Conservation (phyloP, 2,797 vertebrate genomes). For the Mallotus villosus region DNA sequence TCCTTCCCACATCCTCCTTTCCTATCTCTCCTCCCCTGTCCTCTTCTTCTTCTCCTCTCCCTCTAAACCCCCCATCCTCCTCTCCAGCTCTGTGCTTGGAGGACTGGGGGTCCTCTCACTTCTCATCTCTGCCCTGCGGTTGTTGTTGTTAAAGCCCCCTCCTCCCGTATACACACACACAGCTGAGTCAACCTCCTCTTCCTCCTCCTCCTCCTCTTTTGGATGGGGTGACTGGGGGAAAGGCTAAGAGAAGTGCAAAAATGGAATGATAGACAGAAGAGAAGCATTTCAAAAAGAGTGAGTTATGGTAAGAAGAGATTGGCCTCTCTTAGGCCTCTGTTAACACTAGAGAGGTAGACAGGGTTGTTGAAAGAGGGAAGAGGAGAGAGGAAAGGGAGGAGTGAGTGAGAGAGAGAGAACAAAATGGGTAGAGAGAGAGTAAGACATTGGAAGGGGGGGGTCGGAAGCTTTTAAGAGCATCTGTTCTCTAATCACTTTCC, state of each 20-base stretch:
- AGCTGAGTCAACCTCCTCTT: conserved; percentile 73
- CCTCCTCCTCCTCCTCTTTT: conserved; percentile 18
- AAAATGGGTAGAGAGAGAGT: not conserved
- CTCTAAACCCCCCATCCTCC: not conserved
- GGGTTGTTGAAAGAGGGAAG: not conserved
- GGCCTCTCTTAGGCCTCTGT: too few relatives aligned
- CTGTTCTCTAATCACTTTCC: conserved; percentile 18
- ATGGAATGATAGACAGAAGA: not conserved
- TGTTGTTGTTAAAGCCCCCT: conserved; percentile 38
- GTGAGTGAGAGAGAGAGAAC: not conserved
- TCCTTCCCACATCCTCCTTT: conserved; percentile 26
- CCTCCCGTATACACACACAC: conserved; percentile 46
- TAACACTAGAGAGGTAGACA: not conserved
- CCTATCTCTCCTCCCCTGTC: conserved; percentile 35
- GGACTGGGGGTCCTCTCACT: not conserved
- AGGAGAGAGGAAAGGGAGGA: not conserved
- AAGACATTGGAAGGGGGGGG: not conserved
- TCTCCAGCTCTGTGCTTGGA: not conserved
- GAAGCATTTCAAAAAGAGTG: not conserved
- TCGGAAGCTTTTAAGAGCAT: conserved; percentile 15
- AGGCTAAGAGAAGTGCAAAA: conserved; percentile 32
- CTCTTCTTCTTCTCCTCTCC: not conserved
- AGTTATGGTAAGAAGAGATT: too few relatives aligned
- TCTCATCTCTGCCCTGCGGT: conserved; percentile 40
- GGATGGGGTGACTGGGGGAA: conserved; percentile 48